A percentile compares a stretch with the other conserved stretches of the same genome.
Evolutionary conservation across 2,888 invertebrate genomes (phyloP).

Genomic region (Drosophila buzzatii): DNA sequence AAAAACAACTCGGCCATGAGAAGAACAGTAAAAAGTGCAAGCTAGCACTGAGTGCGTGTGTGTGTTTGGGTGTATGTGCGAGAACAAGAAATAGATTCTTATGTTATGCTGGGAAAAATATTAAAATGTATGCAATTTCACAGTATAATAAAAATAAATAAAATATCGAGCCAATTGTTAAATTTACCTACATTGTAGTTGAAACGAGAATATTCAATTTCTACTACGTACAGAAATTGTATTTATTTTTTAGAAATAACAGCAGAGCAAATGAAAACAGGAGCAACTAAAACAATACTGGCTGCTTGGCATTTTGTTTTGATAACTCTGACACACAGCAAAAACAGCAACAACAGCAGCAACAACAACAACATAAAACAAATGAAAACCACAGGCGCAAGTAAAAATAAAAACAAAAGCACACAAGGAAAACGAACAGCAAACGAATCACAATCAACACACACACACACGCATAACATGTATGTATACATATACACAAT

Average conservation of each 20-base stretch:
- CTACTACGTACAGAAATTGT: conserved; percentile 48
- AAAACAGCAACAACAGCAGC: conserved; percentile 30
- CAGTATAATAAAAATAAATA: conserved; percentile 34
- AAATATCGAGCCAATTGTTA: conserved; percentile 25
- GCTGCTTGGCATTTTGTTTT: conserved; percentile 72
- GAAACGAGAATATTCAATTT: conserved; percentile 3
- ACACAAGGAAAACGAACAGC: conserved; percentile 47
- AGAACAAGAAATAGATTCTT: conserved; percentile 31
- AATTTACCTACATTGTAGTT: not conserved
- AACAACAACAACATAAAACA: conserved; percentile 44
- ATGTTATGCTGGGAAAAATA: conserved; percentile 17
- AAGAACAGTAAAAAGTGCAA: conserved; percentile 45
- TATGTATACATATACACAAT: conserved; percentile 7
- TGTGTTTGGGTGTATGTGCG: not conserved
- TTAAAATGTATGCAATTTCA: conserved; percentile 18
- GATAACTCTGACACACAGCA: conserved; percentile 77
- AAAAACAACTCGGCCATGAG: conserved; percentile 34
- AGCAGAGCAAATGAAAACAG: conserved; percentile 58
- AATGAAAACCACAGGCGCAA: conserved; percentile 60
- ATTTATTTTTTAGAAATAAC: conserved; percentile 63
- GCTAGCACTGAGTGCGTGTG: conserved; percentile 24
- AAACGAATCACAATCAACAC: conserved; percentile 60
- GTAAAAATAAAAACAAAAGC: conserved; percentile 52
- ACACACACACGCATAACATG: conserved; percentile 17
- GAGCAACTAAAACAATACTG: conserved; percentile 43